A percentile compares a stretch with the other conserved stretches of the same genome.
phyloP scores from a whole-genome alignment of 2,888 invertebrate genomes.

The Eudiplozoon nipponicum region DNA sequence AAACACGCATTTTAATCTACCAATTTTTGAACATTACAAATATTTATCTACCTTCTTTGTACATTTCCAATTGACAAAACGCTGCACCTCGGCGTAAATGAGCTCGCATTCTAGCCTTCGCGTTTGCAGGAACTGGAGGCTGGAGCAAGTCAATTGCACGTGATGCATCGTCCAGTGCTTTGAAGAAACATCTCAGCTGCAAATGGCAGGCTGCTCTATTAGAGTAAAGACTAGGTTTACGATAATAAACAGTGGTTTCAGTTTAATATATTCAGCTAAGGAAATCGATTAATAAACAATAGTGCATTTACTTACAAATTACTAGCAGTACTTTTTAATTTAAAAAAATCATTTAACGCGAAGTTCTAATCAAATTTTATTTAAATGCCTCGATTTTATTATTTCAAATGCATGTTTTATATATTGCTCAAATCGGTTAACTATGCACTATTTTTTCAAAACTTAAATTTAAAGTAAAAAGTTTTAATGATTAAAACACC shows the following conservation, averaged over 20 bases:
- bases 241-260: not conserved
- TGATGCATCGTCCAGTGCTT: constrained; percentile 35
- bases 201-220: constrained; percentile 50
- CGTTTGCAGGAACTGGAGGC: constrained; percentile 41
- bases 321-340: too few species aligned
- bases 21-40: too few species aligned
- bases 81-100: constrained; percentile 43
- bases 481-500: too few species aligned
- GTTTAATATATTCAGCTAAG: constrained; percentile 15
- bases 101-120: constrained; percentile 38
- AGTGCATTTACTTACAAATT: not conserved
- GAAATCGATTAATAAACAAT: constrained; percentile 18
- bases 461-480: too few species aligned
- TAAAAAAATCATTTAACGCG: too few species aligned
- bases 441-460: too few species aligned
- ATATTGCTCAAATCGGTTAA: too few species aligned
- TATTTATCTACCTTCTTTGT: constrained; percentile 10
- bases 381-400: too few species aligned
- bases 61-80: constrained; percentile 34
- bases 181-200: constrained; percentile 40
- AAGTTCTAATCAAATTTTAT: too few species aligned
- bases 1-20: too few species aligned
- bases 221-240: constrained; percentile 33
- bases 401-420: too few species aligned
- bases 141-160: constrained; percentile 41